Evolutionary conservation across 2,888 invertebrate species (phyloP).

Genomic region (Scaptodrosophila latifasciaeformis): DNA sequence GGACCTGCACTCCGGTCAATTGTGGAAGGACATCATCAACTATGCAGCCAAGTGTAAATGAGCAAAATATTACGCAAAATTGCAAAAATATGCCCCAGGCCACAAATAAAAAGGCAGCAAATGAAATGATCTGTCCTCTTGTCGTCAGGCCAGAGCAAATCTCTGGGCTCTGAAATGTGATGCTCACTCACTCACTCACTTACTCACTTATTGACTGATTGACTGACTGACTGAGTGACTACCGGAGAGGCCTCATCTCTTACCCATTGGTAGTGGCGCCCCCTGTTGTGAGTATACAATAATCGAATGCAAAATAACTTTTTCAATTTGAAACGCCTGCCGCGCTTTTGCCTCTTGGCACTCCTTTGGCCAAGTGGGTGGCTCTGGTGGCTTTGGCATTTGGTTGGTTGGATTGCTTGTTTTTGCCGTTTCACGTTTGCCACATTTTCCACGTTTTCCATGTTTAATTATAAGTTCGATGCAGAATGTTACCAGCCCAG

Average conservation of each 20-base stretch:
- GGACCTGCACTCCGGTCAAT: not conserved
- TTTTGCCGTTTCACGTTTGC: conserved; percentile 44
- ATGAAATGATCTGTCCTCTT: conserved; percentile 48
- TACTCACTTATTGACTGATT: too few species aligned
- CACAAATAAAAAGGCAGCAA: conserved; percentile 24
- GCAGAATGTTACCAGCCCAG: conserved; percentile 28
- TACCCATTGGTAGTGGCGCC: too few species aligned
- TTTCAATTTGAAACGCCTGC: conserved; percentile 53
- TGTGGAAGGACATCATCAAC: conserved; percentile 12
- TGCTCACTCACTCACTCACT: conserved; percentile 18
- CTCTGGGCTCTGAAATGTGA: conserved; percentile 27
- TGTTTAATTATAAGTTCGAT: conserved; percentile 60
- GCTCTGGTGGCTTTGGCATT: too few species aligned
- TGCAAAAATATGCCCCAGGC: conserved; percentile 54
- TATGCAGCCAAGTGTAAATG: conserved; percentile 61
- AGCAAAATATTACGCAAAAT: conserved; percentile 61
- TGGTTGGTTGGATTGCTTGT: too few species aligned
- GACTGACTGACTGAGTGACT: too few species aligned
- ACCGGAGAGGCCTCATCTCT: too few species aligned
- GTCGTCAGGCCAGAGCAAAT: not conserved
- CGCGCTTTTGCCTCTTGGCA: conserved; percentile 20
- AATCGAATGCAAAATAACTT: conserved; percentile 65
- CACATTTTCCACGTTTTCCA: conserved; percentile 49
- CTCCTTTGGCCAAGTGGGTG: not conserved
- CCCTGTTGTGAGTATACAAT: too few species aligned